Conservation (phyloP, 2,797 vertebrate genomes). For the Urophycis tenuis region DNA sequence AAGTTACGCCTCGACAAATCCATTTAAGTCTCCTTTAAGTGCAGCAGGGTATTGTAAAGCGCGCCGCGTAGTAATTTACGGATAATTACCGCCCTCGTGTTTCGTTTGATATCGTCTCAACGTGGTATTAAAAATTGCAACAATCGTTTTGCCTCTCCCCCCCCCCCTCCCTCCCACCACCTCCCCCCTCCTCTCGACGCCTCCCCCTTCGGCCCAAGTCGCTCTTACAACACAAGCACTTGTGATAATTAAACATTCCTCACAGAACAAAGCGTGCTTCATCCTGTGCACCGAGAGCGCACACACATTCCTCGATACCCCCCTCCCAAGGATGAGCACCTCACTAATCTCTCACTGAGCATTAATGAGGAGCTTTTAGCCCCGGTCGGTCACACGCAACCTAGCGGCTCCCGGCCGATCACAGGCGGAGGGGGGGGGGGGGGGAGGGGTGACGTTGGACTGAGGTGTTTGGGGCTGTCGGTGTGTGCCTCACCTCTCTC, state of each 20-base stretch:
- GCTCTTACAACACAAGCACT: background rate
- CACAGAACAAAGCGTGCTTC: background rate
- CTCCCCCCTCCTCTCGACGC: background rate
- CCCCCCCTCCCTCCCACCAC: background rate
- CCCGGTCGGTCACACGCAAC: background rate
- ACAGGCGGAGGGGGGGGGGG: no score
- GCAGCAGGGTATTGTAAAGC: background rate
- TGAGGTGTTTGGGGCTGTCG: background rate
- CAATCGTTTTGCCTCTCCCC: background rate
- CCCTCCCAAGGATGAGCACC: background rate
- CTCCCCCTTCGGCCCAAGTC: background rate
- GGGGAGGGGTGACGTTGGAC: background rate
- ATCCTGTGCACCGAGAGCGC: background rate
- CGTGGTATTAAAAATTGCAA: background rate
- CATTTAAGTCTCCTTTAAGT: background rate
- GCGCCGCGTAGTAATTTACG: background rate
- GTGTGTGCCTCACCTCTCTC: slow-evolving; percentile 83
- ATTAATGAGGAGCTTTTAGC: background rate
- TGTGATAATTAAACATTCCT: background rate
- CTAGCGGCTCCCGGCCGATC: background rate
- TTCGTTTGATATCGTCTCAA: background rate
- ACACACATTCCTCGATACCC: background rate
- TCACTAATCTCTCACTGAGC: background rate
- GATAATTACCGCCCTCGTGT: background rate
- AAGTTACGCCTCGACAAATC: background rate